Evolutionary conservation across 2,888 invertebrate genomes (phyloP), one percentile per base, ranked within the genome.

Genomic region (Volucella inflata): DNA sequence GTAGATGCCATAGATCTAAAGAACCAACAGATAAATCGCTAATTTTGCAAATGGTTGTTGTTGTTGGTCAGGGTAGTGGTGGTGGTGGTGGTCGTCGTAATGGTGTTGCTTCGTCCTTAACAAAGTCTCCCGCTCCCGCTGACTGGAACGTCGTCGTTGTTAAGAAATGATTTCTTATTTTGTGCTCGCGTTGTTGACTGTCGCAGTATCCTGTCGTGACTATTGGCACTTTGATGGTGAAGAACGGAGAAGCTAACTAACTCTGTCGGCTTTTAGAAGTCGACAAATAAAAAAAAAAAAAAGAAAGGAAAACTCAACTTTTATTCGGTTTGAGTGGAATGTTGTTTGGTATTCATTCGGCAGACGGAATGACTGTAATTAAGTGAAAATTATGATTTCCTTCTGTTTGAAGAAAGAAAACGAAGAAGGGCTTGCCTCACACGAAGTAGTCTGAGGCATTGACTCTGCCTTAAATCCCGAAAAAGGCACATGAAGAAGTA

Each of bases 371-470:
- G 62, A 55, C 65, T 70, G 82, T 82, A 87, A 87, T 87, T 82
- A 82, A 82, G 68, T 87, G 82, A 77, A 70, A 82, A 82, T 87
- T 87, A 87, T 82, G 82, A 78, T 82, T 82, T 82, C 82, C 82
- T 68, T 46, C 21, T 55, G 48, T 68, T 55, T 30, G 30, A 30
- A 6, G 30, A 30, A 30, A 30, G 30, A 55, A 65, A 55, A 60
- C 30, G 53, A 42, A 65, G 65, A n/a, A 60, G 21, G 48, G 65
- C 59, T 60, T 83, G 62, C 11, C 78, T 30, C 30, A 30, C 6
- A 70, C 51, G 64, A 78, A 65, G 16, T 40, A 16, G 50, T 57
- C 51, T 62, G 12, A 14, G 30, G 10, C 17, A 44, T 12, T 38
- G 64, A 71, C 40, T 59, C n/a, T 38, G 48, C 40, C 64, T 38